These are phyloP conservation scores for Matsumyia berberina DNA, from an alignment of 2,888 invertebrate genomes.

Conservation along the genomic window DNA sequence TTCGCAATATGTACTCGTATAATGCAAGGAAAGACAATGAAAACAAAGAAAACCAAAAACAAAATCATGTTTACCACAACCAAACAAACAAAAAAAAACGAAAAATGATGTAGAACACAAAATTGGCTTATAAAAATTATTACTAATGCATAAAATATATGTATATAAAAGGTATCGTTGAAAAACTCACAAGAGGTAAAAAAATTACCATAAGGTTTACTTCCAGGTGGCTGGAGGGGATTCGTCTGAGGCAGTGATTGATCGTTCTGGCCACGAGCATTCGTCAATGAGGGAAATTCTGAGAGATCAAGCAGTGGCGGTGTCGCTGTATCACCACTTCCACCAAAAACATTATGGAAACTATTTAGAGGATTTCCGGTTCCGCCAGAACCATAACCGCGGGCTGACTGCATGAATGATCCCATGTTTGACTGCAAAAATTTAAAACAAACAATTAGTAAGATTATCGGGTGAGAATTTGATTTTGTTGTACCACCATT, in stretches of 20 bases:
- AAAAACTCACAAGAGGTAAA: conserved; percentile 85
- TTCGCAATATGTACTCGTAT: not conserved
- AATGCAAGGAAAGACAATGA: not conserved
- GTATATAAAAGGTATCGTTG: conserved; percentile 79
- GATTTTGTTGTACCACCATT: conserved; percentile 80
- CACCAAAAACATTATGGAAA: conserved; percentile 94
- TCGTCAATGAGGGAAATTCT: conserved; percentile 95
- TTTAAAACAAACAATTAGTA: conserved; percentile 27
- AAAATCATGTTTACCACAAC: conserved; percentile 40
- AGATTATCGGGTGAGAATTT: not conserved
- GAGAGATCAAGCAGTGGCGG: conserved; percentile 95
- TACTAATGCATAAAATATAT: conserved; percentile 59
- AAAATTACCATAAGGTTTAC: conserved; percentile 94
- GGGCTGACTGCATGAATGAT: conserved; percentile 86
- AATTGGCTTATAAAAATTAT: conserved; percentile 39
- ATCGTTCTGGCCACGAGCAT: conserved; percentile 92
- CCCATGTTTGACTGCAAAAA: conserved; percentile 86
- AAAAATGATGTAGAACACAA: conserved; percentile 43
- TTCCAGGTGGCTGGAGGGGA: conserved; percentile 94
- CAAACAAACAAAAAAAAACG: conserved; percentile 77
- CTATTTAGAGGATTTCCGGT: conserved; percentile 87
- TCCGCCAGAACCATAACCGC: conserved; percentile 88
- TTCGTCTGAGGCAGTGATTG: conserved; percentile 91
- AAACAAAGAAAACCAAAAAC: conserved; percentile 17
- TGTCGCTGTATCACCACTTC: conserved; percentile 90